A percentile compares a stretch with the other conserved stretches of the same genome.
Evolutionary conservation across 1,140 invertebrate species (phyloP).

Genomic region (Planococcus citri): DNA sequence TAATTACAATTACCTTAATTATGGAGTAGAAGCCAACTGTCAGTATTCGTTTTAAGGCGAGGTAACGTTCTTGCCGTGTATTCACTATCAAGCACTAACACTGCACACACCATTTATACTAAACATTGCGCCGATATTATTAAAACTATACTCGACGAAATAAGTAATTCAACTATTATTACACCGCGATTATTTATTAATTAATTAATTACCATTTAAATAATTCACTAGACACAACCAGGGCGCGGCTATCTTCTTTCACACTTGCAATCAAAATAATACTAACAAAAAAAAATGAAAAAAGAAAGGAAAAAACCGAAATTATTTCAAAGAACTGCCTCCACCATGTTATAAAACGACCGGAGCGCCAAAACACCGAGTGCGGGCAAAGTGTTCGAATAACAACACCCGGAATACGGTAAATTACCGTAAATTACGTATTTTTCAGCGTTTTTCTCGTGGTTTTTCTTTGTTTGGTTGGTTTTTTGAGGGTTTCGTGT

Average conservation of each 20-base stretch:
- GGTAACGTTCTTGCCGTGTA: background rate
- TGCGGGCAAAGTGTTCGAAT: background rate
- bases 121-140: background rate
- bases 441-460: too few species aligned
- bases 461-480: too few species aligned
- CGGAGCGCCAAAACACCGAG: too few species aligned
- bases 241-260: conserved; percentile 5
- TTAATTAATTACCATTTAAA: background rate
- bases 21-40: background rate
- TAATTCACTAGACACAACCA: background rate
- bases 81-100: conserved; percentile 6
- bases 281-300: conserved; percentile 8
- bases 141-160: background rate
- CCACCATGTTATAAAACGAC: background rate
- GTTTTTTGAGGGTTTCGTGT: too few species aligned
- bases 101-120: background rate
- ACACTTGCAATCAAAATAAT: conserved; percentile 4
- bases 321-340: background rate
- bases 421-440: too few species aligned
- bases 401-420: too few species aligned
- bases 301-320: conserved; percentile 7
- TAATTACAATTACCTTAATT: background rate
- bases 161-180: background rate
- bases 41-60: background rate
- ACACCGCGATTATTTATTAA: background rate